Percentiles rank a stretch among this genome's conserved stretches.
These are phyloP conservation scores for Agrochola lota DNA, from an alignment of 2,888 invertebrate genomes.

Conservation along the genomic window DNA sequence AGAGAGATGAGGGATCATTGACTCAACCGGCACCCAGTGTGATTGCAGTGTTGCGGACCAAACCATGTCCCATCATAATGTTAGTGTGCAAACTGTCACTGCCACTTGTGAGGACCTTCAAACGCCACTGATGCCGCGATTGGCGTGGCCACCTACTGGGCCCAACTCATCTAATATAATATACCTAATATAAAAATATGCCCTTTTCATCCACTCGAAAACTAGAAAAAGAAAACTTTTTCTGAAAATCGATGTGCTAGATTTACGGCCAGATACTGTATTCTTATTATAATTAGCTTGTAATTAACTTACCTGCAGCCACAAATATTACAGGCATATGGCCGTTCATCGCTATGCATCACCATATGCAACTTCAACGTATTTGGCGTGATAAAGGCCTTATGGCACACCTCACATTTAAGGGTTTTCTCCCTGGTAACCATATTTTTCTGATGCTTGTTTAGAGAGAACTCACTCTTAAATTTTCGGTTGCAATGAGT, in stretches of 20 bases:
- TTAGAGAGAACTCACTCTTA: conserved; percentile 70
- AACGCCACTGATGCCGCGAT: too few relatives aligned
- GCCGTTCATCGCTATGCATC: conserved; percentile 75
- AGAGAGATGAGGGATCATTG: too few relatives aligned
- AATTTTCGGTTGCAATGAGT: conserved; percentile 75
- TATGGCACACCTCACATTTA: conserved; percentile 75
- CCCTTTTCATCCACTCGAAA: too few relatives aligned
- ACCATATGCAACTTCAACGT: conserved; percentile 73
- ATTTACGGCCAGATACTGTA: neutral
- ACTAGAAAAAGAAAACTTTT: neutral
- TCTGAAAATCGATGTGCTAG: neutral
- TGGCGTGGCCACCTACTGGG: too few relatives aligned
- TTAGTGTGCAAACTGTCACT: too few relatives aligned
- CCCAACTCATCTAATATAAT: too few relatives aligned
- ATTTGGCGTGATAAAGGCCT: conserved; percentile 63
- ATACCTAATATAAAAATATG: too few relatives aligned
- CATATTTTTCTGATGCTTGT: conserved; percentile 63
- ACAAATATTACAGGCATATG: conserved; percentile 74
- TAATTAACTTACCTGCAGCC: conserved; percentile 56
- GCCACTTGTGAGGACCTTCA: too few relatives aligned
- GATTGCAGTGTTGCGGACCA: too few relatives aligned
- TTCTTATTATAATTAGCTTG: neutral
- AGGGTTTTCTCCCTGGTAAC: conserved; percentile 65
- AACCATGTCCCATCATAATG: too few relatives aligned
- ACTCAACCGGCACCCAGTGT: too few relatives aligned